A percentile compares a stretch with the other conserved stretches of the same genome.
These are phyloP conservation scores for Patiria pectinifera DNA, from an alignment of 53 echinoderm and acorn worm genomes.

Conservation along the genomic window DNA sequence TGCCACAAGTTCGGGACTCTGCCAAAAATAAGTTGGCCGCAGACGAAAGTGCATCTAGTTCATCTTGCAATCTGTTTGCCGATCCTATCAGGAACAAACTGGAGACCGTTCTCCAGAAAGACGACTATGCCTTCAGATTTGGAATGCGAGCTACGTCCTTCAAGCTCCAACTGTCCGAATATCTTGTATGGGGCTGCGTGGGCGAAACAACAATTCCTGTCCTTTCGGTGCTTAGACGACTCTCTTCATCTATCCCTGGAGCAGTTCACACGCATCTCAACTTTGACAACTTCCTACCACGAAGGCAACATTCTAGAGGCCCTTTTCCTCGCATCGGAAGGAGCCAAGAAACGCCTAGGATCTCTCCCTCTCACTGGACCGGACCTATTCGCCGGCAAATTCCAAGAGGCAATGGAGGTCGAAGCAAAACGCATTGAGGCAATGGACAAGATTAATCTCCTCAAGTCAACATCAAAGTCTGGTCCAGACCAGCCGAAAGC, in stretches of 20 bases:
- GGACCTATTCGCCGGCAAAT: constrained; percentile 22
- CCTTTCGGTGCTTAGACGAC: neutral
- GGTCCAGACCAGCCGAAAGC: neutral
- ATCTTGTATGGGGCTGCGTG: neutral
- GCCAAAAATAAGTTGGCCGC: neutral
- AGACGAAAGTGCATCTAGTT: neutral
- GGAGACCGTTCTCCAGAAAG: neutral
- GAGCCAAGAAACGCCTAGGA: neutral
- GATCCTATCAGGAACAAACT: neutral
- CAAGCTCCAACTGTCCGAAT: no score
- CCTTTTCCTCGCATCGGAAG: constrained; percentile 20
- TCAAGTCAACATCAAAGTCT: neutral
- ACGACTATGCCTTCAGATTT: neutral
- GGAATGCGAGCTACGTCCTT: neutral
- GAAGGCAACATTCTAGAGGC: neutral
- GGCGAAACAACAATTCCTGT: neutral
- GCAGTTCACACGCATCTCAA: no score
- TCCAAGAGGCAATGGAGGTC: constrained; percentile 24
- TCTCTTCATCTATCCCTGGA: no score
- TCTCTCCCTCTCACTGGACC: neutral
- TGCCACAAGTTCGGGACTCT: no score
- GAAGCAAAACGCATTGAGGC: constrained; percentile 11
- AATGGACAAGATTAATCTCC: neutral
- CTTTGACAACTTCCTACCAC: neutral
- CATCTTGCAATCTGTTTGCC: neutral